A percentile compares a stretch with the other conserved stretches of the same genome.
These are phyloP conservation scores for Heliconius sara DNA, from an alignment of 2,888 invertebrate species.

Conservation along the genomic window DNA sequence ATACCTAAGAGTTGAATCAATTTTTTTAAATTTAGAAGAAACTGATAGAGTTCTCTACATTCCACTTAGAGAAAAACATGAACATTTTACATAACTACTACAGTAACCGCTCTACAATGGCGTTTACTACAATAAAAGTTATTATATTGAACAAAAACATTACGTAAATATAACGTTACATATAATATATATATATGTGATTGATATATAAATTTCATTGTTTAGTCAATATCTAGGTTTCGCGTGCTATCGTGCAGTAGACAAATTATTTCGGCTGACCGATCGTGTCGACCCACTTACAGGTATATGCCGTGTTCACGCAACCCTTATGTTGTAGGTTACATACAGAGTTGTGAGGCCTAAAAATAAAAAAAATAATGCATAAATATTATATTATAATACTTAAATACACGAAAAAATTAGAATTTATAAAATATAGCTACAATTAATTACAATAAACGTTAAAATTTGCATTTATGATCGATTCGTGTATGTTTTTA, in stretches of 20 bases:
- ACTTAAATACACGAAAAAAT: conserved; percentile 1
- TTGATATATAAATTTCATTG: conserved; percentile 35
- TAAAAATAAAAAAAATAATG: not conserved
- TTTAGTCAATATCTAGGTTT: conserved; percentile 44
- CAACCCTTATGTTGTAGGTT: conserved; percentile 23
- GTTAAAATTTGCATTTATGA: not conserved
- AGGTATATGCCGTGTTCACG: conserved; percentile 15
- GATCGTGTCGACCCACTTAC: conserved; percentile 47
- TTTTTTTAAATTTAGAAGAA: too few relatives aligned
- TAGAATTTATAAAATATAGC: not conserved
- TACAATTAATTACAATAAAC: not conserved
- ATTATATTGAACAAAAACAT: conserved; percentile 1
- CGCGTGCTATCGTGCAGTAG: conserved; percentile 40
- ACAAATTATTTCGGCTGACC: conserved; percentile 48
- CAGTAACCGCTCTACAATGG: not conserved
- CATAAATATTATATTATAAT: not conserved
- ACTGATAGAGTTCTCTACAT: too few relatives aligned
- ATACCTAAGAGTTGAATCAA: too few relatives aligned
- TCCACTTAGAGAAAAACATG: too few relatives aligned
- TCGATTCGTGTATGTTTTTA: not conserved
- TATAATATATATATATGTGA: not conserved
- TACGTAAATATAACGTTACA: conserved; percentile 1
- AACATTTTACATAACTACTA: not conserved
- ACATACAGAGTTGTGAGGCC: not conserved
- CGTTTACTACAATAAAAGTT: not conserved